Conservation (phyloP, 2,888 invertebrate genomes). For the Nephrotoma appendiculata region DNA sequence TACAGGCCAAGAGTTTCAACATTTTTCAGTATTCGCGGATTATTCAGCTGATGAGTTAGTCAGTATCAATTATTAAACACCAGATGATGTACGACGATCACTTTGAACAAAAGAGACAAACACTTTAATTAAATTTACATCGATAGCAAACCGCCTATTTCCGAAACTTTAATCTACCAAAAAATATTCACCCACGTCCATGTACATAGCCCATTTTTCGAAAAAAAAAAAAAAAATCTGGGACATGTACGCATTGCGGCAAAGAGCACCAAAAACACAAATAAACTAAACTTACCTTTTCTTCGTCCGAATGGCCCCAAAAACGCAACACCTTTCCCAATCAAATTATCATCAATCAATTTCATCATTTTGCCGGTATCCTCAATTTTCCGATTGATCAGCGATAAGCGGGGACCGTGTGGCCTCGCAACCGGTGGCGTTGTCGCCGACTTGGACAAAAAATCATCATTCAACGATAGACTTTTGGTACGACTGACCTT, state of each 20-base stretch:
- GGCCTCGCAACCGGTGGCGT: conserved; percentile 20
- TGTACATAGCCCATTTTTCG: not conserved
- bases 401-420: conserved; percentile 19
- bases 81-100: no score
- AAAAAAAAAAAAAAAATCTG: not conserved
- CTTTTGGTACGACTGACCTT: conserved; percentile 23
- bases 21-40: no score
- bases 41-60: no score
- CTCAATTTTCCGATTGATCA: conserved; percentile 41
- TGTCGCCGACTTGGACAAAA: conserved; percentile 11
- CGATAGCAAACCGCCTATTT: not conserved
- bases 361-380: conserved; percentile 56
- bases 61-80: no score
- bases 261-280: not conserved
- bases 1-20: no score
- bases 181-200: not conserved
- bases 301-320: conserved; percentile 70
- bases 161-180: not conserved
- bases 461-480: conserved; percentile 30
- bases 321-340: conserved; percentile 67
- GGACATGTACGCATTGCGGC: not conserved
- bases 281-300: conserved; percentile 44
- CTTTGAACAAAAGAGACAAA: no score
- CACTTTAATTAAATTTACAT: no score
- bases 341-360: conserved; percentile 66